A percentile compares a stretch with the other conserved stretches of the same genome.
These are phyloP conservation scores for Chaenocephalus aceratus DNA, from an alignment of 2,113 vertebrate genomes.

Conservation along the genomic window DNA sequence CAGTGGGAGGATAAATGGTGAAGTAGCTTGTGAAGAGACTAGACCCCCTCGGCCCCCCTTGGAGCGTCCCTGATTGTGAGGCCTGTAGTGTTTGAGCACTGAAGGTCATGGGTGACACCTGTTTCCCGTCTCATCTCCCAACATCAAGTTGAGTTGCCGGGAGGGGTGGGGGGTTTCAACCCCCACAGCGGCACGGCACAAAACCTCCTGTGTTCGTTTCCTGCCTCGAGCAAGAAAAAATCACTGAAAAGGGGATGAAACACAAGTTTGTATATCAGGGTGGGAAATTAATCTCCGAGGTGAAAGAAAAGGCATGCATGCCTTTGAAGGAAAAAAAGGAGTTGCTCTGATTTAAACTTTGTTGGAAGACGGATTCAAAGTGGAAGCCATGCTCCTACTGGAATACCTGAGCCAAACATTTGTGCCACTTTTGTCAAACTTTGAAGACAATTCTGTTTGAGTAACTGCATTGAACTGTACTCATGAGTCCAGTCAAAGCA, in stretches of 20 bases:
- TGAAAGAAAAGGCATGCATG: slow-evolving; percentile 53
- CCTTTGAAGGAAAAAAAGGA: slow-evolving; percentile 41
- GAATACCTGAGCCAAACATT: slow-evolving; percentile 27
- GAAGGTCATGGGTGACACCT: slow-evolving; percentile 85
- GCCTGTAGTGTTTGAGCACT: slow-evolving; percentile 63
- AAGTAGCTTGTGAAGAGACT: slow-evolving; percentile 38
- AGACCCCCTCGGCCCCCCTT: background rate
- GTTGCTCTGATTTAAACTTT: slow-evolving; percentile 17
- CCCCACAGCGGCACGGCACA: slow-evolving; percentile 56
- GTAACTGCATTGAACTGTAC: background rate
- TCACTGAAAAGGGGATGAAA: slow-evolving; percentile 47
- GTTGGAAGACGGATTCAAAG: slow-evolving; percentile 30
- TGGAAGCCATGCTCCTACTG: slow-evolving; percentile 16
- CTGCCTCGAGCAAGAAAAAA: slow-evolving; percentile 52
- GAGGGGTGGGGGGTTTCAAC: slow-evolving; percentile 41
- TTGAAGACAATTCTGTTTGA: slow-evolving; percentile 26
- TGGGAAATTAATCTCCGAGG: slow-evolving; percentile 68
- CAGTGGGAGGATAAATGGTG: slow-evolving; percentile 3
- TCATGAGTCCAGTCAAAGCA: slow-evolving; percentile 2
- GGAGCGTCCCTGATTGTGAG: slow-evolving; percentile 48
- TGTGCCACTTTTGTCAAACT: slow-evolving; percentile 21
- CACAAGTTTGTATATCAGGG: slow-evolving; percentile 57
- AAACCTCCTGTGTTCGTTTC: slow-evolving; percentile 76
- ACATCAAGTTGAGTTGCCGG: slow-evolving; percentile 71
- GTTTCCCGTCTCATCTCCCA: slow-evolving; percentile 82